Evolutionary conservation across 2,888 invertebrate species (phyloP).

Genomic region (Cyaniris semiargus): DNA sequence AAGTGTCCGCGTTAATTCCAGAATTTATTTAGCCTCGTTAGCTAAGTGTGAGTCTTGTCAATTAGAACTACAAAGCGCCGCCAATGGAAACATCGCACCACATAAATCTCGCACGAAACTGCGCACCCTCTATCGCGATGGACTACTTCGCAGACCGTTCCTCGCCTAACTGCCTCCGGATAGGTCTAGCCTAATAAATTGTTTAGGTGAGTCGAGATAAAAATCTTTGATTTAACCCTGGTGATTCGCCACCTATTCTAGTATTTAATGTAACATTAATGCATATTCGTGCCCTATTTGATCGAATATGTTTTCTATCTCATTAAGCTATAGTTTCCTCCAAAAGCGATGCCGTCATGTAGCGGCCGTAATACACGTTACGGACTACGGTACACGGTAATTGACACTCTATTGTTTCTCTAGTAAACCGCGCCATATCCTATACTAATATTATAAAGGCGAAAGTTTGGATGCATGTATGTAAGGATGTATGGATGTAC

Average conservation of each 20-base stretch:
- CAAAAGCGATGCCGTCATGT: too few species aligned
- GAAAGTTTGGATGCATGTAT: too few species aligned
- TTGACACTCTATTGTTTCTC: too few species aligned
- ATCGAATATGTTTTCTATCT: too few species aligned
- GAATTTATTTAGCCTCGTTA: conserved; percentile 49
- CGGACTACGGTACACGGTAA: too few species aligned
- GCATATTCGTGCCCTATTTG: too few species aligned
- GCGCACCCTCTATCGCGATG: conserved; percentile 53
- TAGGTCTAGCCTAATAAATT: conserved; percentile 40
- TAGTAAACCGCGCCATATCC: too few species aligned
- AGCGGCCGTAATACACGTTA: too few species aligned
- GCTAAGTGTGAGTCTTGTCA: conserved; percentile 63
- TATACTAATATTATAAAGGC: too few species aligned
- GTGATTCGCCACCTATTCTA: conserved; percentile 51
- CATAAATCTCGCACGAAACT: conserved; percentile 59
- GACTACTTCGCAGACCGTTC: conserved; percentile 46
- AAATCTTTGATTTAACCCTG: conserved; percentile 41
- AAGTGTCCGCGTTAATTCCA: conserved; percentile 11
- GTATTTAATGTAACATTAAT: background rate
- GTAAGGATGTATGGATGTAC: too few species aligned
- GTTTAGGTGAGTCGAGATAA: conserved; percentile 37
- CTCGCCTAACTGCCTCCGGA: conserved; percentile 44
- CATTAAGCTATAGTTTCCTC: too few species aligned
- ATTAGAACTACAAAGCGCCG: conserved; percentile 66
- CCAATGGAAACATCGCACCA: conserved; percentile 56